These are phyloP conservation scores for Polyommatus iphigenia DNA, from an alignment of 2,888 invertebrate species.

Conservation along the genomic window DNA sequence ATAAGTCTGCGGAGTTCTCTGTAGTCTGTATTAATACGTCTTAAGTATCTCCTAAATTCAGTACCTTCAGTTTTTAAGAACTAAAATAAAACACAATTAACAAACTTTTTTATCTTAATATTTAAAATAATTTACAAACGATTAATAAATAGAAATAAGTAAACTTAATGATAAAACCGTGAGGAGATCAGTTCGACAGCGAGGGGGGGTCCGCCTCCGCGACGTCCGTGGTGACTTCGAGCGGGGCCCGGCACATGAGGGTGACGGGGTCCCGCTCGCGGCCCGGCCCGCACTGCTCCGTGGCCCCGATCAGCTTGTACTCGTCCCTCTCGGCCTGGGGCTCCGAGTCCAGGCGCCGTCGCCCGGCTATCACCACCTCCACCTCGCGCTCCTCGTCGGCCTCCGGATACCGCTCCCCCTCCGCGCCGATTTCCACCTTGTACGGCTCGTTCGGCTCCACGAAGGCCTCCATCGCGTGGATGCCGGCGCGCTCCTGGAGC, in stretches of 20 bases:
- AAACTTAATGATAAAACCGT: slow-evolving; percentile 47
- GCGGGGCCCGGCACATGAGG: slow-evolving; percentile 70
- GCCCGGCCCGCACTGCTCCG: slow-evolving; percentile 88
- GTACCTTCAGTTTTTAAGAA: neutral
- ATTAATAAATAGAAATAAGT: slow-evolving; percentile 48
- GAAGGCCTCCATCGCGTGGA: slow-evolving; percentile 74
- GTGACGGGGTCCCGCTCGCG: slow-evolving; percentile 84
- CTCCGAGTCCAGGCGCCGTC: slow-evolving; percentile 55
- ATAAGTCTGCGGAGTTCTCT: neutral
- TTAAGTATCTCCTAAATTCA: neutral
- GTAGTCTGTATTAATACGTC: too few species aligned
- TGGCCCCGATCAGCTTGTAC: slow-evolving; percentile 82
- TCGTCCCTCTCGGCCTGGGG: slow-evolving; percentile 54
- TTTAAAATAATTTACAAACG: slow-evolving; percentile 35
- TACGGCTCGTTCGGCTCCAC: slow-evolving; percentile 86
- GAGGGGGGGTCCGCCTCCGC: slow-evolving; percentile 56
- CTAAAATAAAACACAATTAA: slow-evolving; percentile 29
- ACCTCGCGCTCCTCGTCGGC: slow-evolving; percentile 54
- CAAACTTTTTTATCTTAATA: slow-evolving; percentile 33
- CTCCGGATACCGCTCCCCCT: slow-evolving; percentile 49
- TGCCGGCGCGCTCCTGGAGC: slow-evolving; percentile 66
- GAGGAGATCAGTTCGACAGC: slow-evolving; percentile 54
- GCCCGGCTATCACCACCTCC: slow-evolving; percentile 67
- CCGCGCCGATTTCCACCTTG: slow-evolving; percentile 81
- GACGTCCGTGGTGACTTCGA: slow-evolving; percentile 39